Evolutionary conservation across 2,888 invertebrate genomes (phyloP), one percentile per base, ranked within the genome.

Genomic region (Tortrix viridana): DNA sequence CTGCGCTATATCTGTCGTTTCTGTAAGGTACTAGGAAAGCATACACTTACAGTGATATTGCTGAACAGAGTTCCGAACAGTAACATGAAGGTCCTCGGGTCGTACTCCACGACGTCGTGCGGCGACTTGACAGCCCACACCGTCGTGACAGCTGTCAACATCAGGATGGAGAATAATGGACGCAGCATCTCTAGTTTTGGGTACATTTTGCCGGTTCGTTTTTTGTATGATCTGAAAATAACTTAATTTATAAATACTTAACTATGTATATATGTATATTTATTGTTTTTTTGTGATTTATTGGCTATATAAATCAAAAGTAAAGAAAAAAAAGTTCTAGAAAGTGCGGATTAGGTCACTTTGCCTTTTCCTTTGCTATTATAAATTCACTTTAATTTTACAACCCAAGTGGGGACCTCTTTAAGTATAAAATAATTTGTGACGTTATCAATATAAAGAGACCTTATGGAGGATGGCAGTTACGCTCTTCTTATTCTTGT

Each of bases 11-110:
- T 22, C 4, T 22, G 7, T 41, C 5, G 14, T 14, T 19, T 9
- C 44, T 19, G 1, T 19, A 32, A 32, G 12, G 32, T 32, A 32
- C 32, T 41, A 41, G 41, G 4, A 19, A 6, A 44, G 5, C 3
- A 16, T 19, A 20, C 22, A 95, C 96, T 95, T 89, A 98, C 98
- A 75, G 98, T 96, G 79, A 99, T 98, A 92, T 99, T 98, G 65
- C 99, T 98, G 84, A 99, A 99, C 62, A 98, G 94, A 6, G 97
- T 98, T 67, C 99, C 99, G 70, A 97, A 96, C 69, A 97, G 93
- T 74, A 97, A 94, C 80, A 96, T 96, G 80, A 98, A 95, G n/a
- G 96, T 94, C 76, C 99, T 93, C 0, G 99, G 97, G 80, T 98
- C 96, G 65, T 91, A 88, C 47, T 96, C 94, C 23, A 98, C 86